A percentile compares a stretch with the other conserved stretches of the same genome.
Evolutionary conservation across 2,113 vertebrate genomes (phyloP).

Genomic region (Rhodinocichla rosea): DNA sequence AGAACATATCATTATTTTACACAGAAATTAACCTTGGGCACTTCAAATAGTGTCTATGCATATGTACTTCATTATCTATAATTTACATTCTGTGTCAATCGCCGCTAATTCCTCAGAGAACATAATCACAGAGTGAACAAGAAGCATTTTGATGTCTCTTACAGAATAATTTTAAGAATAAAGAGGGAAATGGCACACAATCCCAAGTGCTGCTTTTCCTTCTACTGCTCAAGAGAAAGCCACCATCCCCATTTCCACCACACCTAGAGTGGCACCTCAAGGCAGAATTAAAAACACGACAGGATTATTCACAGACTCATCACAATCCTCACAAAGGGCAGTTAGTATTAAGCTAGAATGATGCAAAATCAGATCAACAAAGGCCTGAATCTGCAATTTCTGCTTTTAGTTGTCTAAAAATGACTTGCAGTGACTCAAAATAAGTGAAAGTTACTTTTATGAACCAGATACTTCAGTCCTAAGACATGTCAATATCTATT

Average conservation of each 20-base stretch:
- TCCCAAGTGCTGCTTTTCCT: neutral
- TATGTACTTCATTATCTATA: conserved; percentile 4
- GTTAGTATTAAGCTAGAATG: neutral
- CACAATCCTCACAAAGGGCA: neutral
- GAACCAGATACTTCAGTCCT: neutral
- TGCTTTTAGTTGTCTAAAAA: neutral
- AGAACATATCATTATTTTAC: neutral
- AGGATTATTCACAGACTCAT: neutral
- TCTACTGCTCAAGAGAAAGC: neutral
- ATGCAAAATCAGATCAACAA: neutral
- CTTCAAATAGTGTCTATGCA: neutral
- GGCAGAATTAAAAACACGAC: neutral
- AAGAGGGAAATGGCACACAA: neutral
- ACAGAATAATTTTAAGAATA: neutral
- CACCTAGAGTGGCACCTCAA: conserved; percentile 30
- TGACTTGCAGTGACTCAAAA: neutral
- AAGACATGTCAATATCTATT: neutral
- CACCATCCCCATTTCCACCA: neutral
- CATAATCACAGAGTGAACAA: neutral
- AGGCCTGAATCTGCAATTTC: neutral
- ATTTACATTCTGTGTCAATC: conserved; percentile 9
- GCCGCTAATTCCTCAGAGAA: neutral
- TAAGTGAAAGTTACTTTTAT: neutral
- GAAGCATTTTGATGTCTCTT: conserved; percentile 4
- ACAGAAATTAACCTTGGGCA: conserved; percentile 2